Evolutionary conservation across 2,797 vertebrate genomes (phyloP).

Genomic region (Sibirionetta formosa): DNA sequence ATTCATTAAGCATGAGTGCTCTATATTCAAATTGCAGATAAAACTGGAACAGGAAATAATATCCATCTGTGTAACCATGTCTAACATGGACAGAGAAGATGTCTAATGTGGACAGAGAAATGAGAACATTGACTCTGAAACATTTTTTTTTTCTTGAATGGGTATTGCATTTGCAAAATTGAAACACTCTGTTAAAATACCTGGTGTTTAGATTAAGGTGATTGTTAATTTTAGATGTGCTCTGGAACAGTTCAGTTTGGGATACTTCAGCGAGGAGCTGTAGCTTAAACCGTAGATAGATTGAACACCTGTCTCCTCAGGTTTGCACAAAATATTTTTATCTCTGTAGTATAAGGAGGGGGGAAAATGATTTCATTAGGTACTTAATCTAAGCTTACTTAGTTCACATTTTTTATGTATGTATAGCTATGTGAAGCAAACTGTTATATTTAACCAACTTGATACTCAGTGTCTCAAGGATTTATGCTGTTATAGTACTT

Average conservation of each 20-base stretch:
- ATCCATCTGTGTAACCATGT: conserved; percentile 49
- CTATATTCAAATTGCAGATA: conserved; percentile 70
- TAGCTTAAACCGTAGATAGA: not conserved
- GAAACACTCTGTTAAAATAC: conserved; percentile 5
- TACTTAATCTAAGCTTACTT: not conserved
- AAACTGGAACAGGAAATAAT: conserved; percentile 66
- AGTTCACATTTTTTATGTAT: not conserved
- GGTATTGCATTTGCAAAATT: not conserved
- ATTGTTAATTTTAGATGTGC: not conserved
- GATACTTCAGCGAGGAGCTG: not conserved
- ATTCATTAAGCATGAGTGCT: conserved; percentile 73
- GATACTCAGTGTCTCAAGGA: not conserved
- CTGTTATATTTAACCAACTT: not conserved
- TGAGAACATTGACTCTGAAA: conserved; percentile 24
- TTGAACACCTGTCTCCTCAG: not conserved
- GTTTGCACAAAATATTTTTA: not conserved
- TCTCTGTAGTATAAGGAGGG: not conserved
- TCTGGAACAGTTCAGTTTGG: not conserved
- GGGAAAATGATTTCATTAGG: not conserved
- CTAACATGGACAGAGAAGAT: not conserved
- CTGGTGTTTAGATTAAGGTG: not conserved
- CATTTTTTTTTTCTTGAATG: not conserved
- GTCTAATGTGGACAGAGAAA: not conserved
- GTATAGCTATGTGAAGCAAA: not conserved
- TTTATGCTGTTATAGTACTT: not conserved